Evolutionary conservation across 2,797 vertebrate species (phyloP).

Genomic region (Moxostoma hubbsi): DNA sequence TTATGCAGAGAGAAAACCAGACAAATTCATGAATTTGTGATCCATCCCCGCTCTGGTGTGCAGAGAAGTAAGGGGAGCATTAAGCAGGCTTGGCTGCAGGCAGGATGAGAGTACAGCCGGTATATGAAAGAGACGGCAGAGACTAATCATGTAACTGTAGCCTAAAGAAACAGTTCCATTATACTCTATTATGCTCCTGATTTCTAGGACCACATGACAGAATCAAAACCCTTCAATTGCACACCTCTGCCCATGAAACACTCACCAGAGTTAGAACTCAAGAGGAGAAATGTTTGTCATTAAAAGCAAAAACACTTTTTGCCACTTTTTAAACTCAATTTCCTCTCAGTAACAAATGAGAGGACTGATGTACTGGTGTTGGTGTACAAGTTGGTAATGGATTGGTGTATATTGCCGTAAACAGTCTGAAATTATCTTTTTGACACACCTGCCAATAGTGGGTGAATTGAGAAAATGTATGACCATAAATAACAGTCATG

Average conservation of each 20-base stretch:
- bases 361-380: too few relatives aligned
- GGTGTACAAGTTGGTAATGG: too few relatives aligned
- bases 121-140: constrained; percentile 72
- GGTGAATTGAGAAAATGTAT: neutral
- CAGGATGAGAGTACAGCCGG: constrained; percentile 70
- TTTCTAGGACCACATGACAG: constrained; percentile 38
- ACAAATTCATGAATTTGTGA: constrained; percentile 80
- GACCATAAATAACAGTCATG: neutral
- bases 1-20: constrained; percentile 79
- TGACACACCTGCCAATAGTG: neutral
- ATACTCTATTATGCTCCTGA: constrained; percentile 27
- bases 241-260: constrained; percentile 8
- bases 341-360: neutral
- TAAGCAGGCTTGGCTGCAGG: constrained; percentile 67
- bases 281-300: constrained; percentile 5
- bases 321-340: neutral
- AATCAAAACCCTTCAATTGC: constrained; percentile 2
- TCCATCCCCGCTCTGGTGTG: constrained; percentile 55
- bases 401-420: neutral
- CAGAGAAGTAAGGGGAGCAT: constrained; percentile 46
- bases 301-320: constrained; percentile 21
- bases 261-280: constrained; percentile 11
- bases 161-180: constrained; percentile 49
- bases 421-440: neutral
- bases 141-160: constrained; percentile 66